phyloP scores from a whole-genome alignment of 2,113 vertebrate genomes.

The Plestiodon gilberti region DNA sequence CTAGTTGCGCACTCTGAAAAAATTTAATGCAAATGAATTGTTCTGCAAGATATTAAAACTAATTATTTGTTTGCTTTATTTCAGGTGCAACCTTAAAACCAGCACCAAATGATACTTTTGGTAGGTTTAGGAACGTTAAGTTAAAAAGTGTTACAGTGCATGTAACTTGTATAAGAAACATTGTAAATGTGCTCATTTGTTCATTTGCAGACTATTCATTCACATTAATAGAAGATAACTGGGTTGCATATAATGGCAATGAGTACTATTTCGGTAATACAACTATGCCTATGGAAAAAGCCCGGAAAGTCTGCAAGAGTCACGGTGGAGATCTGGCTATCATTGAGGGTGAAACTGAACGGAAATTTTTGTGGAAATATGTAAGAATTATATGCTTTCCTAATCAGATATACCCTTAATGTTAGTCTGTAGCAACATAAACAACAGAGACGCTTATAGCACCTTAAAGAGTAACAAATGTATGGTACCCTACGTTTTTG shows the following conservation, averaged over 20 bases:
- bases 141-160: not conserved
- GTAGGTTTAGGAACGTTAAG: slow-evolving; percentile 50
- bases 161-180: not conserved
- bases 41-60: not conserved
- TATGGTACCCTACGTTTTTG: too few relatives aligned
- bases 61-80: slow-evolving; percentile 43
- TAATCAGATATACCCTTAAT: slow-evolving; percentile 13
- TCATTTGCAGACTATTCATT: slow-evolving; percentile 74
- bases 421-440: too few relatives aligned
- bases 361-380: slow-evolving; percentile 90
- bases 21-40: not conserved
- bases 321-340: slow-evolving; percentile 86
- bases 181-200: slow-evolving; percentile 18
- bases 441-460: too few relatives aligned
- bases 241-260: slow-evolving; percentile 84
- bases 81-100: slow-evolving; percentile 83
- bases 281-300: slow-evolving; percentile 82
- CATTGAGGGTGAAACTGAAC: slow-evolving; percentile 86
- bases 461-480: too few relatives aligned
- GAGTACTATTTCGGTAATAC: slow-evolving; percentile 89
- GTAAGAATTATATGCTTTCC: slow-evolving; percentile 72
- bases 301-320: slow-evolving; percentile 83
- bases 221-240: slow-evolving; percentile 80
- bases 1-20: not conserved
- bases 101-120: slow-evolving; percentile 74